These are phyloP conservation scores for Tachysurus fulvidraco DNA, from an alignment of 2,113 vertebrate species.

Conservation along the genomic window DNA sequence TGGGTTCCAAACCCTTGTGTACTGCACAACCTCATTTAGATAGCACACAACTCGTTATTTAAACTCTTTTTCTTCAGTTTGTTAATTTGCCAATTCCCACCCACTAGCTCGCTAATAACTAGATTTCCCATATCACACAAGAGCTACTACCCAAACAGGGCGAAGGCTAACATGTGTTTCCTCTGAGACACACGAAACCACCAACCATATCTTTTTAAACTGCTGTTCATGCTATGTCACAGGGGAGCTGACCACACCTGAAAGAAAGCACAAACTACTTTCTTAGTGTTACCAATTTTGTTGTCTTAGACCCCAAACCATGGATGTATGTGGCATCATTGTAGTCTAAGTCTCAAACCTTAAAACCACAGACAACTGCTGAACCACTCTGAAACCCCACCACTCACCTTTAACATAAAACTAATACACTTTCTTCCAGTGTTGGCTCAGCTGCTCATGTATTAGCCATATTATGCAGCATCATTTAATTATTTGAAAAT, in stretches of 20 bases:
- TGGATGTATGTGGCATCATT: background rate
- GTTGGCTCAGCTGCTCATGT: background rate
- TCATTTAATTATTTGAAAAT: background rate
- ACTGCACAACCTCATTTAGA: background rate
- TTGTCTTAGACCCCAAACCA: background rate
- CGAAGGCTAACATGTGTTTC: background rate
- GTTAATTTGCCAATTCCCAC: background rate
- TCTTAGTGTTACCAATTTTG: background rate
- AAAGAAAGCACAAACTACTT: background rate
- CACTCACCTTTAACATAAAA: background rate
- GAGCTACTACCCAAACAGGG: background rate
- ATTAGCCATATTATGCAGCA: background rate
- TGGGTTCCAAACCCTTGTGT: background rate
- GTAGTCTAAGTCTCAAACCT: background rate
- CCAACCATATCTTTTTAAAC: background rate
- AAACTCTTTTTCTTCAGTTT: background rate
- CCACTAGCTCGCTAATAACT: background rate
- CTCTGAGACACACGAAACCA: background rate
- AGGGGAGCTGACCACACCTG: background rate
- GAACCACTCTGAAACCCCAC: background rate
- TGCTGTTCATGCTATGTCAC: background rate
- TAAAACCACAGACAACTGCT: background rate
- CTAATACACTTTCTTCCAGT: background rate
- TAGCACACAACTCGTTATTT: background rate
- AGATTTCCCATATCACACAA: background rate